Evolutionary conservation across 2,888 invertebrate genomes (phyloP), one percentile per base, ranked within the genome.

Genomic region (Scaeva pyrastri): DNA sequence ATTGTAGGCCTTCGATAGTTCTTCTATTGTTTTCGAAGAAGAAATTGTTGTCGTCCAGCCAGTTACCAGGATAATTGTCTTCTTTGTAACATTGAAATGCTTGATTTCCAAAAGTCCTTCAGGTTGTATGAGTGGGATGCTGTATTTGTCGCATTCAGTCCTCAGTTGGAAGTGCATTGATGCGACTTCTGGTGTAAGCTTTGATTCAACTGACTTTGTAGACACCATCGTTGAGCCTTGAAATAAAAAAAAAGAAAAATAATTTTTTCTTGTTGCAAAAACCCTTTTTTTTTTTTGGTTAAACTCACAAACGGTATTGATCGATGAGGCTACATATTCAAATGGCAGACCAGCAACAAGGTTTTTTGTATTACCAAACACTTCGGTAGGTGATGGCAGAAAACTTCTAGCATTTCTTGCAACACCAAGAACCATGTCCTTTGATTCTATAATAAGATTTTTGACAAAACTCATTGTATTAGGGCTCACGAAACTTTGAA

Each of bases 11-110:
- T 90, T 88, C 7, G 90, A 89, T 12, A 92, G 68, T 0, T 78
- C 88, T 16, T 89, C 89, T 48, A 92, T 90, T n/a, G 89, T 81
- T 1, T 90, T 89, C 5, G 90, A 88, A 0, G 89, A 90, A 77
- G 91, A 90, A 6, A 92, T 88, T 10, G 89, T 90, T 3, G 92
- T 92, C 3, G 89, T 90, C 93, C 93, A 92, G 5, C 92, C 92
- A 3, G 92, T 92, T 21, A 91, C 91, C 55, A 92, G 79, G 12
- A 93, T 90, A 3, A 92, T 90, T 2, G 91, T 90, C 60, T 89
- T 89, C 75, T 91, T 92, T 0, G 50, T 88, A 3, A 79, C 56
- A 89, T 92, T 89, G 39, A 92, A 92, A 23, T 88, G 85, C 0
- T 90, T 89, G 75, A 90, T 90, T 14, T 68, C 55, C 92, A 91